Evolutionary conservation across 2,888 invertebrate species (phyloP).

Genomic region (Sarcophaga variegata): DNA sequence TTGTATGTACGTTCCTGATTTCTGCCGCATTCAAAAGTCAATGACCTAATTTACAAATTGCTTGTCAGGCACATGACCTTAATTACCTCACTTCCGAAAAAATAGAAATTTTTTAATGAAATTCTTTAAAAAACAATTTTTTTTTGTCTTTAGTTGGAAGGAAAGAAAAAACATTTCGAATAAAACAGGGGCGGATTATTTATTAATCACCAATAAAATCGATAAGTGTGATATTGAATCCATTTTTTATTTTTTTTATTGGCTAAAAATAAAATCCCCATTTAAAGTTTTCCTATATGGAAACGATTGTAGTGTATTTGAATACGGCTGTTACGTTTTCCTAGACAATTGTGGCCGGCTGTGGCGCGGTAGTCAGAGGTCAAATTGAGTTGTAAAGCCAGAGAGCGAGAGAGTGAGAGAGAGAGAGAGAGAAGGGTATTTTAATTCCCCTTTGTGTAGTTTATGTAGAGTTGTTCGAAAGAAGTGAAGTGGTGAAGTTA

Average conservation of each 20-base stretch:
- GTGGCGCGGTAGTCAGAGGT: neutral
- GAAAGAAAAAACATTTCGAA: too few relatives aligned
- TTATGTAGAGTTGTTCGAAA: neutral
- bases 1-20: neutral
- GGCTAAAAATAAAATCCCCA: neutral
- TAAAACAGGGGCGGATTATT: neutral
- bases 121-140: too few relatives aligned
- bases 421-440: neutral
- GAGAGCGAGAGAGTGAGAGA: neutral
- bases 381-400: neutral
- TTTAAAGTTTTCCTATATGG: neutral
- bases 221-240: neutral
- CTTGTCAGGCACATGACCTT: neutral
- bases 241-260: neutral
- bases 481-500: neutral
- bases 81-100: too few relatives aligned
- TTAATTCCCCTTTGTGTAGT: neutral
- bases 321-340: neutral
- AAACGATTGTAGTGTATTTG: neutral
- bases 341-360: too few relatives aligned
- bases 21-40: neutral
- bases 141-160: too few relatives aligned
- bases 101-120: too few relatives aligned
- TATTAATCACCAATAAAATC: neutral
- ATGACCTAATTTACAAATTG: neutral